A percentile compares a stretch with the other conserved stretches of the same genome.
Conservation (phyloP, 2,888 invertebrate genomes). For the Leptinotarsa rubiginosa region DNA sequence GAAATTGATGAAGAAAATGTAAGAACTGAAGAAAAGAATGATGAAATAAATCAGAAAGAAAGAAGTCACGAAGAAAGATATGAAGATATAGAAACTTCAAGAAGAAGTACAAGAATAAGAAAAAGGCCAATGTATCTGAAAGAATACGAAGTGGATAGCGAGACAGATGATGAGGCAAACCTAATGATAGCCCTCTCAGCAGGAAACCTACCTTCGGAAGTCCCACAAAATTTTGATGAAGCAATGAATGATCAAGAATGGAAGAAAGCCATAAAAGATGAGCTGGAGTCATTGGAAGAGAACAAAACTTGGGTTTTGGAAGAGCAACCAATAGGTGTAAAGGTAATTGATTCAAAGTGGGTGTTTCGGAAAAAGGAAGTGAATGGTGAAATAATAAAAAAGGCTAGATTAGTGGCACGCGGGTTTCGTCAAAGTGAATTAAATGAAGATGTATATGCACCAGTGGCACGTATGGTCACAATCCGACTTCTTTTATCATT, state of each 20-base stretch:
- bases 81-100: not conserved
- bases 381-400: too few species aligned
- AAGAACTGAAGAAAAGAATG: slow-evolving; percentile 9
- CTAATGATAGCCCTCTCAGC: slow-evolving; percentile 10
- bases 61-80: not conserved
- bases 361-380: too few species aligned
- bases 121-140: slow-evolving; percentile 33
- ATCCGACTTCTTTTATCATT: slow-evolving; percentile 40
- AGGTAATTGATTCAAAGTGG: too few species aligned
- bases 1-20: too few species aligned
- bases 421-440: slow-evolving; percentile 5
- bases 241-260: too few species aligned
- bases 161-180: not conserved
- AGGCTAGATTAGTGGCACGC: not conserved
- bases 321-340: too few species aligned
- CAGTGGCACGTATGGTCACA: not conserved
- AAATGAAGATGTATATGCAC: not conserved
- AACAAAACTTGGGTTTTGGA: too few species aligned
- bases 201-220: too few species aligned
- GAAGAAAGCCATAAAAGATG: not conserved
- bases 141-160: slow-evolving; percentile 27
- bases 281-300: not conserved
- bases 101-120: slow-evolving; percentile 27
- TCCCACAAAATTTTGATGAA: too few species aligned
- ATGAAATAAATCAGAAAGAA: slow-evolving; percentile 18